Percentiles rank a stretch among this genome's conserved stretches.
Evolutionary conservation across 2,113 vertebrate species (phyloP).

Genomic region (Atlantisia rogersi): DNA sequence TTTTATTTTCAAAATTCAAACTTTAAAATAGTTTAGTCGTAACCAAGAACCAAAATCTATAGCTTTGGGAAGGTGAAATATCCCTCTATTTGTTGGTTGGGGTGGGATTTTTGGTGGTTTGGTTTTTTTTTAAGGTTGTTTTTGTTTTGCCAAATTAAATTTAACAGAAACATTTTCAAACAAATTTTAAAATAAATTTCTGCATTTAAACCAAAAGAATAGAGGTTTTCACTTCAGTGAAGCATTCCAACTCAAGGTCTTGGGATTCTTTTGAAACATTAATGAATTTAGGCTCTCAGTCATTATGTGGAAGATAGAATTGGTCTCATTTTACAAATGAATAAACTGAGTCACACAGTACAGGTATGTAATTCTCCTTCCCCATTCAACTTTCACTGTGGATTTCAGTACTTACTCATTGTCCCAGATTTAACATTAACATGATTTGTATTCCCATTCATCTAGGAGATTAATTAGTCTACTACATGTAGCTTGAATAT

Average conservation of each 20-base stretch:
- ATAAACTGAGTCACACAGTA: not conserved
- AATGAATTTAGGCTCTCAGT: not conserved
- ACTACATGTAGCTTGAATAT: not conserved
- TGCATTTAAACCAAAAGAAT: not conserved
- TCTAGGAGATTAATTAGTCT: not conserved
- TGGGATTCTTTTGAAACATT: not conserved
- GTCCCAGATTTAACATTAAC: not conserved
- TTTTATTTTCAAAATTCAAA: conserved; percentile 18
- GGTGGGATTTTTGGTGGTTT: no score
- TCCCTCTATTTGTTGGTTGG: not conserved
- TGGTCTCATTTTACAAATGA: not conserved
- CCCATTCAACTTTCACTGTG: not conserved
- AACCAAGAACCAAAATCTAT: not conserved
- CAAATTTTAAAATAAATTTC: not conserved
- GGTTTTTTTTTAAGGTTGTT: no score
- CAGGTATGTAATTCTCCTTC: not conserved
- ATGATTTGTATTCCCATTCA: not conserved
- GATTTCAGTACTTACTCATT: not conserved
- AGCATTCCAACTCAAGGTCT: not conserved
- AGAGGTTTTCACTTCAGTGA: not conserved
- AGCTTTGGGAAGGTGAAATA: not conserved
- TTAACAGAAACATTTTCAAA: not conserved
- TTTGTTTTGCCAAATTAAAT: not conserved
- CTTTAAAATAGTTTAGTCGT: not conserved
- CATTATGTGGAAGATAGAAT: not conserved